Evolutionary conservation across 2,888 invertebrate genomes (phyloP), one percentile per base, ranked within the genome.

Genomic region (Archaeoteleia sp.): DNA sequence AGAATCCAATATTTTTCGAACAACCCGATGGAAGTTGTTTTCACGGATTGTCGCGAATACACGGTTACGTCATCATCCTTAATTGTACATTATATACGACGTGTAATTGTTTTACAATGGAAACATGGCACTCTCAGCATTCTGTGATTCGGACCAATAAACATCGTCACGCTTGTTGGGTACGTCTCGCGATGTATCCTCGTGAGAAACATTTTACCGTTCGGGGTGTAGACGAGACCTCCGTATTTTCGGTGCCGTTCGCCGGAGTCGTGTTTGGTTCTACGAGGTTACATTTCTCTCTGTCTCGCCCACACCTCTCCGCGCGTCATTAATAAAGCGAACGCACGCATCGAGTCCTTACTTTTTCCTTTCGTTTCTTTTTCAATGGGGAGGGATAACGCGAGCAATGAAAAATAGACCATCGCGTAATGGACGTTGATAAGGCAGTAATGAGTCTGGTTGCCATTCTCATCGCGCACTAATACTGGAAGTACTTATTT

Each of bases 281-380:
- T 53, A 48, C 58, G 54, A 49, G 61, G 30, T 20, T 53, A 37
- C 63, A 68, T 58, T 62, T 68, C 49, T 62, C 58, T 62, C 61
- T 57, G 67, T 67, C 67, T 67, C 55, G 46, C 61, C 61, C 60
- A 34, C 34, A 30, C 35, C 13, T 13, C 35, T 8, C 35, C 3
- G 13, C 35, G 14, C 42, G 40, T 55, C 58, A 54, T 61, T 67
- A 61, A 67, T 61, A 67, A 67, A 53, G 12, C 37, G 42, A 23
- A 40, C 20, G 17, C 39, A 40, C 20, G 39, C 23, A 23, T 23
- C 39, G 3, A n/a, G 5, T 35, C 45, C 9, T 45, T 14, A 2
- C 6, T 7, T n/a, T 35, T 46, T 10, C 9, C 30, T 20, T 20
- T 6, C 25, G 12, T 29, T 37, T 14, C 12, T 37, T 27, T 42